phyloP scores from a whole-genome alignment of 2,113 vertebrate species.

The Tor tambroides region DNA sequence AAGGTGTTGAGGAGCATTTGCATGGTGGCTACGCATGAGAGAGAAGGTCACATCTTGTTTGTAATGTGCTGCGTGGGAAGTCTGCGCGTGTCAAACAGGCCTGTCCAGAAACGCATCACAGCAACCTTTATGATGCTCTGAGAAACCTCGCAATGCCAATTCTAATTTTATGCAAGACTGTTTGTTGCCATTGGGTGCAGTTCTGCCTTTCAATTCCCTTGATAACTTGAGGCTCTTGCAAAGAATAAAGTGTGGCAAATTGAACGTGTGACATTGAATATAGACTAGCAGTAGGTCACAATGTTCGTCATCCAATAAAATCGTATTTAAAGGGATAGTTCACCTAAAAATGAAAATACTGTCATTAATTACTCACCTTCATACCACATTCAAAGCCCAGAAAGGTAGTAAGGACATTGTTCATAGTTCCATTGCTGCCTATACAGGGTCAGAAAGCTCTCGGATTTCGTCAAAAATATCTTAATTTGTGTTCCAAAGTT shows the following conservation, averaged over 20 bases:
- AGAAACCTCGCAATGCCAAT: constrained; percentile 5
- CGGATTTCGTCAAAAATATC: too few relatives aligned
- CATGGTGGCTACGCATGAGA: not conserved
- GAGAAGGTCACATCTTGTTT: constrained; percentile 36
- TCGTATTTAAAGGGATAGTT: too few relatives aligned
- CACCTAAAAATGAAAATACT: too few relatives aligned
- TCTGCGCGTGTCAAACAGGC: not conserved
- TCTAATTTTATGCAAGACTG: not conserved
- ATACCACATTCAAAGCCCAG: too few relatives aligned
- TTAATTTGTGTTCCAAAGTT: too few relatives aligned
- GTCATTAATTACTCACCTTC: too few relatives aligned
- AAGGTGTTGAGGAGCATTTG: not conserved
- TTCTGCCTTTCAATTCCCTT: not conserved
- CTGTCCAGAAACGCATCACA: not conserved
- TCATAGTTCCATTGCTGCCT: too few relatives aligned
- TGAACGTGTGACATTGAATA: not conserved
- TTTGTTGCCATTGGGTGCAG: not conserved
- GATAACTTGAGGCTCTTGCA: not conserved
- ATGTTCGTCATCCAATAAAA: not conserved
- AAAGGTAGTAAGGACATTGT: too few relatives aligned
- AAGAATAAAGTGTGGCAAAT: not conserved
- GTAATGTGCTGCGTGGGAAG: not conserved
- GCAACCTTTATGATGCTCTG: not conserved
- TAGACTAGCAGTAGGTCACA: not conserved
- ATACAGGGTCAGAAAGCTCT: too few relatives aligned